phyloP scores from a whole-genome alignment of 2,888 invertebrate species.

The Mesorhabditis sp. region DNA sequence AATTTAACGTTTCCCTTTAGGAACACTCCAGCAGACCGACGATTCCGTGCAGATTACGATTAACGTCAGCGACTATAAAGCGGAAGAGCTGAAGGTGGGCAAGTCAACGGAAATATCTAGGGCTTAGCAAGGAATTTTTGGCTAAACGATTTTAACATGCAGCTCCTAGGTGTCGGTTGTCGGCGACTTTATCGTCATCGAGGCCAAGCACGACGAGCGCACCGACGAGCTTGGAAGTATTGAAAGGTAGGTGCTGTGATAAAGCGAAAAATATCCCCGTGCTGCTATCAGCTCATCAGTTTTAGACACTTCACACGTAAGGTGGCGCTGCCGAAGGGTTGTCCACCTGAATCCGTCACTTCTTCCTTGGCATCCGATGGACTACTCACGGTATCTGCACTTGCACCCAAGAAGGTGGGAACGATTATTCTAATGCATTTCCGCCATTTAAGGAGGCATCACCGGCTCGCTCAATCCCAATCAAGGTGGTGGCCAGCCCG shows the following conservation, averaged over 20 bases:
- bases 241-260: conserved; percentile 31
- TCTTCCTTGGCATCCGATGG: conserved; percentile 51
- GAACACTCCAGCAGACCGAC: conserved; percentile 42
- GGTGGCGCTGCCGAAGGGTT: conserved; percentile 42
- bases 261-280: conserved; percentile 17
- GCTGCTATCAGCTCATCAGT: not conserved
- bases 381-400: conserved; percentile 41
- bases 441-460: not conserved
- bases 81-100: conserved; percentile 48
- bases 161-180: conserved; percentile 46
- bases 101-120: not conserved
- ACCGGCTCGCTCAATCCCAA: conserved; percentile 2
- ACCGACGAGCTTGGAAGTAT: conserved; percentile 47
- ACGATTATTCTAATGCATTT: not conserved
- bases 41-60: conserved; percentile 45
- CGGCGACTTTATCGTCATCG: conserved; percentile 44
- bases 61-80: conserved; percentile 46
- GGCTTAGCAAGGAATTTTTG: not conserved
- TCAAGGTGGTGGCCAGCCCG: not conserved
- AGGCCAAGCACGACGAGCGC: conserved; percentile 50
- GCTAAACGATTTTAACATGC: not conserved
- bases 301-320: conserved; percentile 37
- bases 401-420: conserved; percentile 30
- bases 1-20: conserved; percentile 18
- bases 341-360: conserved; percentile 42